Conservation (phyloP, 2,888 invertebrate genomes). For the Neria commutata region DNA sequence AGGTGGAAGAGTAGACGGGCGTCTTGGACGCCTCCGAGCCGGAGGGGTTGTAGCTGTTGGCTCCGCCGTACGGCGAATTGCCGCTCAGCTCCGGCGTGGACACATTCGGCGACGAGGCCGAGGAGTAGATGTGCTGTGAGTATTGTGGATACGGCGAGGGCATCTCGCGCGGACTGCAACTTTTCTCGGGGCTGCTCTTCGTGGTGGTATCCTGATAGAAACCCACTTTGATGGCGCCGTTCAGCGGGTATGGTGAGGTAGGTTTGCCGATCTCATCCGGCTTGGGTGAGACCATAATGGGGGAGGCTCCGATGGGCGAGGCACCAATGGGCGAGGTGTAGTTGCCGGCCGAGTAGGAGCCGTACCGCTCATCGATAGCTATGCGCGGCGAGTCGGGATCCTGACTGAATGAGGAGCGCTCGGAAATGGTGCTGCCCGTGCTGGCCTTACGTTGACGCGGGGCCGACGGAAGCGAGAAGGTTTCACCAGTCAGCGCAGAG, state of each 20-base stretch:
- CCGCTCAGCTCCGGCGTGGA: conserved; percentile 61
- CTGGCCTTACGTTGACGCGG: conserved; percentile 73
- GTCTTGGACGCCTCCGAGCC: conserved; percentile 59
- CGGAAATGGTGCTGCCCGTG: conserved; percentile 80
- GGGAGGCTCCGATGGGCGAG: conserved; percentile 66
- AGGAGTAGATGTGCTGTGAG: conserved; percentile 68
- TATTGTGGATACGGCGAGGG: conserved; percentile 68
- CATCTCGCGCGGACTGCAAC: conserved; percentile 79
- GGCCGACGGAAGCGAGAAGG: conserved; percentile 54
- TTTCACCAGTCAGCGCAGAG: conserved; percentile 40
- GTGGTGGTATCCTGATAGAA: conserved; percentile 89
- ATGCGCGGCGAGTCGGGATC: conserved; percentile 75
- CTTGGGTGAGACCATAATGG: conserved; percentile 74
- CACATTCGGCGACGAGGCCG: conserved; percentile 65
- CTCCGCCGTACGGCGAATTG: conserved; percentile 57
- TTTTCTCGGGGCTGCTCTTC: conserved; percentile 83
- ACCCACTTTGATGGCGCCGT: conserved; percentile 83
- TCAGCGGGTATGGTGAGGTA: conserved; percentile 73
- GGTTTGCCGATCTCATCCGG: conserved; percentile 69
- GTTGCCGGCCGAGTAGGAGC: conserved; percentile 72
- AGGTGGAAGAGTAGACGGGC: conserved; percentile 58
- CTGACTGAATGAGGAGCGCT: conserved; percentile 79
- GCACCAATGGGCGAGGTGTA: conserved; percentile 75
- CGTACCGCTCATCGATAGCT: conserved; percentile 67
- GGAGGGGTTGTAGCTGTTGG: conserved; percentile 58